phyloP scores from a whole-genome alignment of 2,888 invertebrate genomes.

The Gari tellinella region DNA sequence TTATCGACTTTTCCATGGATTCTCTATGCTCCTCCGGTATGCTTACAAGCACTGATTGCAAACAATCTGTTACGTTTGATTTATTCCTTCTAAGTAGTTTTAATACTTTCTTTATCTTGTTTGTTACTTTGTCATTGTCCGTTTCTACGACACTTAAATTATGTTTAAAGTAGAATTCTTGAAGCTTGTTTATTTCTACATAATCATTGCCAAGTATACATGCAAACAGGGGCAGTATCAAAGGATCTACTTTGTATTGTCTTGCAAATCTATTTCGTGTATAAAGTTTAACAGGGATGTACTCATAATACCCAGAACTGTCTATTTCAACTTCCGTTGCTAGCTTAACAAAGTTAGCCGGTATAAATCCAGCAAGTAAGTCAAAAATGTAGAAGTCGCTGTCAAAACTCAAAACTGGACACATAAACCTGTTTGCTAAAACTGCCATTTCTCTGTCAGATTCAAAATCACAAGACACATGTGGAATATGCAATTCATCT shows the following conservation, averaged over 20 bases:
- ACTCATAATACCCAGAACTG: conserved; percentile 41
- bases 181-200: conserved; percentile 87
- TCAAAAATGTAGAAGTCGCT: conserved; percentile 97
- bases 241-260: conserved; percentile 87
- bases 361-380: conserved; percentile 90
- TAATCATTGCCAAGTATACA: conserved; percentile 96
- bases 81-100: conserved; percentile 86
- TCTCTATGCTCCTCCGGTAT: conserved; percentile 61
- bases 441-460: conserved; percentile 95
- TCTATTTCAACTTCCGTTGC: conserved; percentile 30
- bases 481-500: conserved; percentile 88
- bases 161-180: too few relatives aligned
- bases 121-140: too few relatives aligned
- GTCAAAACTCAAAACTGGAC: conserved; percentile 96
- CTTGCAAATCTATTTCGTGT: conserved; percentile 89
- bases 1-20: conserved; percentile 66
- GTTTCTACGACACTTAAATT: too few relatives aligned
- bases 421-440: conserved; percentile 90
- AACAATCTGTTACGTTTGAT: conserved; percentile 83
- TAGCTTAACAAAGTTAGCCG: conserved; percentile 86
- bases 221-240: conserved; percentile 91
- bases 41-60: conserved; percentile 64
- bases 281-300: conserved; percentile 87
- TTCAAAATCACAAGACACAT: conserved; percentile 92
- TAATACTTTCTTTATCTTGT: conserved; percentile 87